Conservation (phyloP, 2,797 vertebrate species). For the Enteromius argenteus region DNA sequence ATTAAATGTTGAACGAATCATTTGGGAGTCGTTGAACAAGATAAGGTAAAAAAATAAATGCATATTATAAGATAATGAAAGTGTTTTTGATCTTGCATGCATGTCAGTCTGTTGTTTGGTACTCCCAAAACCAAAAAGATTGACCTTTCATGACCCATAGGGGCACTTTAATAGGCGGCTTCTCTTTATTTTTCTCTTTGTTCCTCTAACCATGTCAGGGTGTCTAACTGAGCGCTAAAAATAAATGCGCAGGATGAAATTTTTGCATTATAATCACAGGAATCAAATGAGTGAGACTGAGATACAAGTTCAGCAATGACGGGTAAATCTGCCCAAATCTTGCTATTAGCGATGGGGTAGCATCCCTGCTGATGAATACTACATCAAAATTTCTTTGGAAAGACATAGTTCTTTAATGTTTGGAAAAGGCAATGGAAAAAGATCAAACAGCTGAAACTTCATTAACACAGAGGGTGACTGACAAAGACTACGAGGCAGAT, state of each 20-base stretch:
- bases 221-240: background rate
- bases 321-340: background rate
- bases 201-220: background rate
- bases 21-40: no score
- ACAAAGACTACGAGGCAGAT: conserved; percentile 1
- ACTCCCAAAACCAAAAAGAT: no score
- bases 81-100: no score
- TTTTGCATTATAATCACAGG: background rate
- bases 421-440: background rate
- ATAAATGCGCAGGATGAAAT: background rate
- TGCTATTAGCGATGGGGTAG: background rate
- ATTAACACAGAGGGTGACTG: conserved; percentile 13
- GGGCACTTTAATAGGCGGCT: background rate
- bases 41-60: no score
- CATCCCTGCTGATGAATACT: background rate
- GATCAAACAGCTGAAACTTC: conserved; percentile 9
- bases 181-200: background rate
- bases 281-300: background rate
- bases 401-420: background rate
- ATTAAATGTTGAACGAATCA: no score
- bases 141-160: no score
- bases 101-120: no score
- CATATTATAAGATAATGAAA: no score
- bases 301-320: background rate
- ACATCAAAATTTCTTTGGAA: conserved; percentile 16